These are phyloP conservation scores for Saxidomus purpurata DNA, from an alignment of 1,140 invertebrate genomes.

Conservation along the genomic window DNA sequence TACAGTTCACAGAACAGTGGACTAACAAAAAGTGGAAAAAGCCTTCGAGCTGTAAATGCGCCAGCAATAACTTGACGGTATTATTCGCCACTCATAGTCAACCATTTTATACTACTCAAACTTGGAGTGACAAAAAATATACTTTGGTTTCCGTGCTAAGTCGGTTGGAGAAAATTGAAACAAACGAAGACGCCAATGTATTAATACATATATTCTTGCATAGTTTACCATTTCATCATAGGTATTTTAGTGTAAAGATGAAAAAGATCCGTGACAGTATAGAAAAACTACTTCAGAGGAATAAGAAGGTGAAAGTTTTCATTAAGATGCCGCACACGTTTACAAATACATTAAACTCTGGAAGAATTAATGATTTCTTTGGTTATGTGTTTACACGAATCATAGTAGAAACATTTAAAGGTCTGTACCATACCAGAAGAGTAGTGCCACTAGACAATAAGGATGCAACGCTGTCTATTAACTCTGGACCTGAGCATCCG, in stretches of 20 bases:
- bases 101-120: neutral
- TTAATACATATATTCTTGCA: conserved; percentile 26
- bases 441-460: neutral
- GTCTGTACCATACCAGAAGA: neutral
- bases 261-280: neutral
- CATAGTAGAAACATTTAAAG: neutral
- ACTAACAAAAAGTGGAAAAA: conserved; percentile 18
- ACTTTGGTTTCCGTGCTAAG: neutral
- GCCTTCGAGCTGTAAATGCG: neutral
- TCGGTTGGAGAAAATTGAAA: neutral
- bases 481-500: neutral
- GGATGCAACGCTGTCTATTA: neutral
- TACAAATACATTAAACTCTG: neutral
- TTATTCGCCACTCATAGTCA: neutral
- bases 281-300: neutral
- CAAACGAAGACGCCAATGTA: neutral
- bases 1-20: conserved; percentile 13
- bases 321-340: conserved; percentile 32
- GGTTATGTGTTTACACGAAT: neutral
- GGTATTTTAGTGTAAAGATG: neutral
- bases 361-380: conserved; percentile 8
- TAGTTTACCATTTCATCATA: conserved; percentile 12
- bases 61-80: neutral
- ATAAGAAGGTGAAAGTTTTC: neutral
- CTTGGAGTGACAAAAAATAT: neutral